phyloP scores from a whole-genome alignment of 2,888 invertebrate species.

The Agriopis marginaria region DNA sequence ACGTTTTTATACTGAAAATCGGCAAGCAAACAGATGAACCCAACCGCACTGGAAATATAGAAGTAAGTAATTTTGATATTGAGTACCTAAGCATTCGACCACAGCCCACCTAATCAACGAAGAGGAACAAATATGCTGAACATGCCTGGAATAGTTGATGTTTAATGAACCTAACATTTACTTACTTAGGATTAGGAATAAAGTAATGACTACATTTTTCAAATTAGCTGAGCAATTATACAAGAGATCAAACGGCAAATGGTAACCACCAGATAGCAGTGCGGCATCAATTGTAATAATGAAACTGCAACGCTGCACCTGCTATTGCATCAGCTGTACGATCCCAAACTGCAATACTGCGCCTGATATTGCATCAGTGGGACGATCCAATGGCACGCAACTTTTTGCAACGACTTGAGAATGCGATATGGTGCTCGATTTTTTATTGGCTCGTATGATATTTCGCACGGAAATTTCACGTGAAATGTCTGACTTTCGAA shows the following conservation, averaged over 20 bases:
- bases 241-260: not conserved
- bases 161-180: not conserved
- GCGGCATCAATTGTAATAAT: slow-evolving; percentile 9
- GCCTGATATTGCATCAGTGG: slow-evolving; percentile 19
- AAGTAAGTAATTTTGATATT: slow-evolving; percentile 54
- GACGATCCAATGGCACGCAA: not conserved
- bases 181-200: not conserved
- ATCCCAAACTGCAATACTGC: slow-evolving; percentile 14
- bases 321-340: slow-evolving; percentile 20
- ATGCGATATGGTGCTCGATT: not conserved
- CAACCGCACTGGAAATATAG: slow-evolving; percentile 87
- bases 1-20: slow-evolving; percentile 90
- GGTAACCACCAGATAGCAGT: not conserved
- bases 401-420: not conserved
- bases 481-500: too few relatives aligned
- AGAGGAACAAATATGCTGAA: not conserved
- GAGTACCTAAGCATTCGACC: not conserved
- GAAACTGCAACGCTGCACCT: slow-evolving; percentile 7
- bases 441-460: too few relatives aligned
- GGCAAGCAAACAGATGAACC: slow-evolving; percentile 89
- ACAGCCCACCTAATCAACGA: too few relatives aligned
- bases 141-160: not conserved
- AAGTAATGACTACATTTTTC: not conserved
- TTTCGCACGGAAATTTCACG: too few relatives aligned
- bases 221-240: not conserved